Evolutionary conservation across 2,113 vertebrate genomes (phyloP), one percentile per base, ranked within the genome.

Genomic region (Pardalotus punctatus): DNA sequence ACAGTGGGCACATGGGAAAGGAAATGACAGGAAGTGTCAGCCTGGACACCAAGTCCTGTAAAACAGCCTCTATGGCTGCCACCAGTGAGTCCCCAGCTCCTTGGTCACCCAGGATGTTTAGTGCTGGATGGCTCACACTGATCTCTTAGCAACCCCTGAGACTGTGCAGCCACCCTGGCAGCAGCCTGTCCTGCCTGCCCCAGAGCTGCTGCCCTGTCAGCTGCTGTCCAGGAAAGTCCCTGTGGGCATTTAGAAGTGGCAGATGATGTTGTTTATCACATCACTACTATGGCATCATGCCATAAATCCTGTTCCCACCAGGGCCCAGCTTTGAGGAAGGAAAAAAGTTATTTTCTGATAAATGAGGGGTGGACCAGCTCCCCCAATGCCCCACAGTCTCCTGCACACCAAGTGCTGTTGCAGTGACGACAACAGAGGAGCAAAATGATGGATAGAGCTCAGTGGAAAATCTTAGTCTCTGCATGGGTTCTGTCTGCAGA

Each of bases 391-490:
- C 56, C 65, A 6, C 1, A 8, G n/a, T 25, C 61, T 65, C n/a
- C 90, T 51, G 66, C 50, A 61, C 78, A 60, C 61, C 40, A 14
- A 54, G 56, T 62, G 27, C 84, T 84, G 54, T 8, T 54, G 47
- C 56, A n/a, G 47, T 28, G 73, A 76, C 60, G 73, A 7, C 67
- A 57, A 11, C 64, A 35, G 2, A 36, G 83, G 47, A 79, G 65
- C 24, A 28, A 88, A 93, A 47, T 15, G 25, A 93, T 86, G 91
- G 72, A 62, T 66, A 73, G 78, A 40, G 19, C 69, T n/a, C 43
- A 42, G 81, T 72, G 93, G 87, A 96, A 95, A 94, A 82, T 87
- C 58, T 96, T 69, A 82, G 58, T 89, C 29, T 47, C 81, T 77
- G 48, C 84, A 67, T 19, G 61, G 81, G 40, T 64, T 91, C 65